Evolutionary conservation across 2,113 vertebrate genomes (phyloP).

Genomic region (Takifugu flavidus): DNA sequence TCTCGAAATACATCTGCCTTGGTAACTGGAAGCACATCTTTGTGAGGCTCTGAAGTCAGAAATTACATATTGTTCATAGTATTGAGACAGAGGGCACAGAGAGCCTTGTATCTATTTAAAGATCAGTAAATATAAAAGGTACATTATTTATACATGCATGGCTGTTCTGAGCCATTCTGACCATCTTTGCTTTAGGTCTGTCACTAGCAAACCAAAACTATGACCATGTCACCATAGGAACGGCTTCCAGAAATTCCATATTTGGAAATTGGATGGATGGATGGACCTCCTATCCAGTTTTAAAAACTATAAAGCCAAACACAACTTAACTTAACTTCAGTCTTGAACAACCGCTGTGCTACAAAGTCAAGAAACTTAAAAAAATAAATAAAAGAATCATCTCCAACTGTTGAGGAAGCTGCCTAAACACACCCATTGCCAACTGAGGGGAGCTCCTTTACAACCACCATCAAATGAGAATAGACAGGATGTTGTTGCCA

Average conservation of each 20-base stretch:
- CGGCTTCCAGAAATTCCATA: not conserved
- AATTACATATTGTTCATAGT: slow-evolving; percentile 52
- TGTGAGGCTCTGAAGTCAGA: slow-evolving; percentile 45
- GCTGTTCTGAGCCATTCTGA: too few species aligned
- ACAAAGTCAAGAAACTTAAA: not conserved
- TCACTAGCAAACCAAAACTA: slow-evolving; percentile 20
- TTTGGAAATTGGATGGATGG: too few species aligned
- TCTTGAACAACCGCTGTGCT: not conserved
- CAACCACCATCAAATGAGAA: slow-evolving; percentile 13
- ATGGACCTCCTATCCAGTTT: too few species aligned
- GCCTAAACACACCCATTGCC: slow-evolving; percentile 7
- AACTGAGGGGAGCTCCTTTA: slow-evolving; percentile 14
- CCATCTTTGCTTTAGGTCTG: slow-evolving; percentile 14
- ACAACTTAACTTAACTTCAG: not conserved
- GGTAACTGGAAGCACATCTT: slow-evolving; percentile 48
- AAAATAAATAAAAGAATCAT: slow-evolving; percentile 13
- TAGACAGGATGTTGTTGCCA: slow-evolving; percentile 8
- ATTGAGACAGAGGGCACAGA: slow-evolving; percentile 36
- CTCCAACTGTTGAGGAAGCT: slow-evolving; percentile 34
- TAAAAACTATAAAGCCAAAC: too few species aligned
- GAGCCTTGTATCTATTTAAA: slow-evolving; percentile 36
- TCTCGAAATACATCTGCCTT: slow-evolving; percentile 51
- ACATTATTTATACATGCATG: too few species aligned
- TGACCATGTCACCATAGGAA: slow-evolving; percentile 5
- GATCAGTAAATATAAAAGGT: slow-evolving; percentile 49